Conservation (phyloP, 2,888 invertebrate genomes). For the Apamea monoglypha region DNA sequence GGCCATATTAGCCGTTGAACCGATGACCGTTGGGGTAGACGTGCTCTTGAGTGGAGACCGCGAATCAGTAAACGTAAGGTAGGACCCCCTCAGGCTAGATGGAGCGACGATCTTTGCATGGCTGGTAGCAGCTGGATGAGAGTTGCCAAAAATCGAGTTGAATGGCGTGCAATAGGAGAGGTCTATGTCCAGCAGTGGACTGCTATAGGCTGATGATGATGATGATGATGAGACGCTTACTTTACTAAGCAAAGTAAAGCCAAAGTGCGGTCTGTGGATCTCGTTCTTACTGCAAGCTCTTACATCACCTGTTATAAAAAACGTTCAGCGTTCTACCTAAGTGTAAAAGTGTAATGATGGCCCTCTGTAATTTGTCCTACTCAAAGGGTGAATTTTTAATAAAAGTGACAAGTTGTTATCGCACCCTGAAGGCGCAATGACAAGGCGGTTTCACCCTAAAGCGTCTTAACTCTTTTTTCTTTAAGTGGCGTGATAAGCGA, state of each 20-base stretch:
- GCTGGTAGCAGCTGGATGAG: too few relatives aligned
- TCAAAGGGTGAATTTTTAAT: constrained; percentile 32
- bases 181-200: too few relatives aligned
- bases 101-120: too few relatives aligned
- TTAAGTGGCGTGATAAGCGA: constrained; percentile 22
- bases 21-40: too few relatives aligned
- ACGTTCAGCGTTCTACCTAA: neutral
- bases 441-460: constrained; percentile 31
- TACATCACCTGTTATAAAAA: neutral
- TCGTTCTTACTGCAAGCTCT: neutral
- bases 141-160: too few relatives aligned
- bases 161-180: too few relatives aligned
- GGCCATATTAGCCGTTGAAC: too few relatives aligned
- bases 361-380: constrained; percentile 45
- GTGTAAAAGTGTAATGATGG: neutral
- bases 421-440: constrained; percentile 35
- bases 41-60: too few relatives aligned
- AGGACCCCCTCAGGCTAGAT: too few relatives aligned
- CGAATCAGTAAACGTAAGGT: too few relatives aligned
- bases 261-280: neutral
- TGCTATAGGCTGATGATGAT: too few relatives aligned
- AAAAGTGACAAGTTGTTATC: constrained; percentile 46
- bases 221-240: neutral
- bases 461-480: constrained; percentile 22
- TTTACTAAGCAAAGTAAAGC: neutral